Evolutionary conservation across 1,140 invertebrate genomes (phyloP), one percentile per base, ranked within the genome.

Genomic region (Babylonia areolata): DNA sequence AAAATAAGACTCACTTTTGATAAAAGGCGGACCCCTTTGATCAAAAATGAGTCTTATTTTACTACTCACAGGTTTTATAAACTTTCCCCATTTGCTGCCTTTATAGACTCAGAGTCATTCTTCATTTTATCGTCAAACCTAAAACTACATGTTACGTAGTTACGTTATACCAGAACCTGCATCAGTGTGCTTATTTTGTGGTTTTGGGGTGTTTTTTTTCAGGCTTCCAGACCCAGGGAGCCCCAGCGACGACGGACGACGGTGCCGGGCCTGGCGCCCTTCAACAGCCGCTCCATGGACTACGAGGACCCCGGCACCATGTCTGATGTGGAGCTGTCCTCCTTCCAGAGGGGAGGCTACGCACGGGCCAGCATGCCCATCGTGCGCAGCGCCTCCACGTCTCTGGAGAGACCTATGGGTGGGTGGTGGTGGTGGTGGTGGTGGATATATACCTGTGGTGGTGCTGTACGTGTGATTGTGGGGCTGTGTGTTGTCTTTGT

Each of bases 271-370:
- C 91, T 91, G 78, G 89, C 91, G 82, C 89, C 90, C 0, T 80
- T 88, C 31, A 69, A 39, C 40, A 85, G 87, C 71, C 85, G 89
- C 69, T 90, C 87, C 1, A 42, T 89, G 77, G 92, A 93, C 35
- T 98, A 99, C 92, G 98, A 99, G 90, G 98, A 99, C 94, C 97
- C 98, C 1, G 98, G 98, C 1, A 99, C 99, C 92, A 99, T 99
- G 98, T 99, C 98, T 2, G 98, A 99, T 94, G 97, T 98, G 83
- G 98, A 99, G 91, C 99, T 98, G 2, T 96, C 97, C 9, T 93
- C 94, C 81, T 98, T 98, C 93, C 95, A 97, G 31, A 95, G 98
- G 80, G 98, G 97, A 78, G 97, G 92, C 6, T 99, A 98, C 93
- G 97, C 97, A 92, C 95, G 98, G 71, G 97, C 97, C 85, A 98